Evolutionary conservation across 2,113 vertebrate species (phyloP).

Genomic region (Eidolon helvum): DNA sequence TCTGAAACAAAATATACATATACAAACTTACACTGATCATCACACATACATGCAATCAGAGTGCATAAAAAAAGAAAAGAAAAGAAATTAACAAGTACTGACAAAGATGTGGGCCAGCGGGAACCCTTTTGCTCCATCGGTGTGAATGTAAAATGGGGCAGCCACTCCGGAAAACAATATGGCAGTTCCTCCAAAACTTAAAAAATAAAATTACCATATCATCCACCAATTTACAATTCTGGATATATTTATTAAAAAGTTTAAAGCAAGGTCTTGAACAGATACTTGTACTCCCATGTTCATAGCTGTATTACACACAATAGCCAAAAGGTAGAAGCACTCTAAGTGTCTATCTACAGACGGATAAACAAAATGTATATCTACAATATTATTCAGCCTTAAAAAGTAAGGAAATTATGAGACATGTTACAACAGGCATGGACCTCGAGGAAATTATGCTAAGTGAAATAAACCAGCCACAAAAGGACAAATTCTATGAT

Average conservation of each 20-base stretch:
- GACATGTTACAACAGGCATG: not conserved
- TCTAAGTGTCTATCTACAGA: not conserved
- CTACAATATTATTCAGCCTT: not conserved
- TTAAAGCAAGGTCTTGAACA: not conserved
- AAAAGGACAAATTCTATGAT: not conserved
- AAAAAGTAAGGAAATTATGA: not conserved
- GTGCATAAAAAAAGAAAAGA: not conserved
- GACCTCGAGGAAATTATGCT: not conserved
- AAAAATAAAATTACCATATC: not conserved
- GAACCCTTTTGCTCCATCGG: not conserved
- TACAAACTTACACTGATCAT: not conserved
- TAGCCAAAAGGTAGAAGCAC: not conserved
- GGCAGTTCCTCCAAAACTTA: not conserved
- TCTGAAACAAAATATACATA: not conserved
- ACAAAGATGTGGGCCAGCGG: not conserved
- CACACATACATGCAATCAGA: not conserved
- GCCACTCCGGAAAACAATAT: not conserved
- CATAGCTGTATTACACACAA: not conserved
- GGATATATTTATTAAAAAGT: not conserved
- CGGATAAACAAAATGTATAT: not conserved
- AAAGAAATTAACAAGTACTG: not conserved
- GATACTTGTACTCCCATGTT: not conserved
- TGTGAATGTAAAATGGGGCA: not conserved
- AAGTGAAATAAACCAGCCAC: not conserved
- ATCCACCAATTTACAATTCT: slow-evolving; percentile 3